Base-by-base conservation (phyloP, 2,888 invertebrate genomes). In the Trichacis sp. region DNA sequence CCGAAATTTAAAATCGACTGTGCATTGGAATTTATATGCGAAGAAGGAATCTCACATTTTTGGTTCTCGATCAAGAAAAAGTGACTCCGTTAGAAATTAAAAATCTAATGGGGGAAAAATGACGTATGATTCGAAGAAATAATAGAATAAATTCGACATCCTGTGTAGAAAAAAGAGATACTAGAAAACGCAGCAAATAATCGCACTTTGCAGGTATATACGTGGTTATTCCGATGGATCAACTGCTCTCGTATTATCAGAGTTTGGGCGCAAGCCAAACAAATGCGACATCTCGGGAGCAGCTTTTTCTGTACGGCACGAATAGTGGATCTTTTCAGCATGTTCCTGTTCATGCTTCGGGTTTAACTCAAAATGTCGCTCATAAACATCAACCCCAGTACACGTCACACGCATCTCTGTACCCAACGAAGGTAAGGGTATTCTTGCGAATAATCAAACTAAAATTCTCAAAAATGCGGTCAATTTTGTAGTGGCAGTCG, bases 171-270 rank as follows among this genome's bases (percentile, higher is more conserved):
- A 8, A 24, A 24, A 5, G 24, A 24, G 4, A 6, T 36, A 42
- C 12, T 42, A 14, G 5, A 2, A 18, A 18, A 42, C 5, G 15
- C 36, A 12, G 45, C 15, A 30, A 57, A 56, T 64, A 64, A 51
- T 60, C 52, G 38, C 17, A 49, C 54, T 58, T 46, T 52, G 53
- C 59, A 83, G 82, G 73, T 19, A 56, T 76, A n/a, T 82, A 79
- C 68, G 64, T 79, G 14, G 77, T 80, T 43, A 69, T 81, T 30
- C 82, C 82, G 2, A 77, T 75, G 75, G 73, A 72, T 48, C 79
- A 82, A 38, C 62, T 81, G 8, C 57, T 80, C 38, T 53, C 79
- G 1, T 82, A 82, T 58, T 81, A 81, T 58, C 77, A 78, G 11
- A 73, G 77, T 62, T 66, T 78, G 33, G 69, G 65, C 24, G 55